Evolutionary conservation across 2,113 vertebrate genomes (phyloP).

Genomic region (Notothenia rossii): DNA sequence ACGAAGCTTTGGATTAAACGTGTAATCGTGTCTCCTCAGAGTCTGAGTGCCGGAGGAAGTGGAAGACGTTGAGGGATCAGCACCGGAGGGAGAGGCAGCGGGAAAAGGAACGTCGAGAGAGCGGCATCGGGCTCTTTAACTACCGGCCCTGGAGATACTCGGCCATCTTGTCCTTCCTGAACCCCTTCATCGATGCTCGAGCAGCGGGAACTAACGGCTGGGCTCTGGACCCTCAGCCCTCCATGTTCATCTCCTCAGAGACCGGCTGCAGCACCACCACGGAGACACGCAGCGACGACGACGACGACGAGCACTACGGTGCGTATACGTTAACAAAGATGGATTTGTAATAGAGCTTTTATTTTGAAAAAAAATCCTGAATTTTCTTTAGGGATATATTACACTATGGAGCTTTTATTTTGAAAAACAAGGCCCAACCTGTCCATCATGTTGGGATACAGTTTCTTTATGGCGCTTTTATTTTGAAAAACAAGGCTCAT

Average conservation of each 20-base stretch:
- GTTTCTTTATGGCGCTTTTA: too few species aligned
- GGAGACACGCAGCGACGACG: conserved; percentile 37
- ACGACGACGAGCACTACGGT: conserved; percentile 55
- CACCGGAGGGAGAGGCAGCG: conserved; percentile 61
- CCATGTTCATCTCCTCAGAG: neutral
- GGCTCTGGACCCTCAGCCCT: conserved; percentile 43
- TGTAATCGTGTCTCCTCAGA: conserved; percentile 10
- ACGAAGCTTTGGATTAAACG: too few species aligned
- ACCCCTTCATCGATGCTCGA: conserved; percentile 58
- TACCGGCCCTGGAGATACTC: conserved; percentile 66
- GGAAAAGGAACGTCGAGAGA: conserved; percentile 58
- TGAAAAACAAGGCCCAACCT: too few species aligned
- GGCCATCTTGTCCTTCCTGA: conserved; percentile 49
- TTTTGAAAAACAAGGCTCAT: too few species aligned
- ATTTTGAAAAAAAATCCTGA: too few species aligned
- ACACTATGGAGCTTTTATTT: too few species aligned
- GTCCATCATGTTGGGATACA: too few species aligned
- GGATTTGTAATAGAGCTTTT: too few species aligned
- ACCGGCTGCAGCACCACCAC: conserved; percentile 60
- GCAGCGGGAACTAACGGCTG: conserved; percentile 55
- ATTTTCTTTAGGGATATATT: too few species aligned
- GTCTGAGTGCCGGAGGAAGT: conserved; percentile 57
- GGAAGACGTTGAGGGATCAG: conserved; percentile 62
- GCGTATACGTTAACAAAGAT: neutral
- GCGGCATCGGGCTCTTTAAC: conserved; percentile 54